Evolutionary conservation across 2,113 vertebrate species (phyloP).

Genomic region (Poeciliopsis prolifica): DNA sequence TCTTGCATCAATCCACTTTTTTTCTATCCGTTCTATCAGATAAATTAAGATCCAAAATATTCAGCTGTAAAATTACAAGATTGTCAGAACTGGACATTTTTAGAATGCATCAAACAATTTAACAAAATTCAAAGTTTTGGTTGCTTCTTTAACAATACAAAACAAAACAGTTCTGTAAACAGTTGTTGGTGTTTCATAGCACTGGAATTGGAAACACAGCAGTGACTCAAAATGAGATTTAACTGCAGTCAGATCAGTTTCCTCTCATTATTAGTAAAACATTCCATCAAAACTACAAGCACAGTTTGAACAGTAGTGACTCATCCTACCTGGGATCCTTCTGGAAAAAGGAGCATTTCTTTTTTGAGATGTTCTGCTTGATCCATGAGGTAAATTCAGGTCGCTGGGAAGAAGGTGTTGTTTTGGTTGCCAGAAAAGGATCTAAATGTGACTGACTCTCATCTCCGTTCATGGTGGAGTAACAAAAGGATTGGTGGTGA

Average conservation of each 20-base stretch:
- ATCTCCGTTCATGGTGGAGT: slow-evolving; percentile 46
- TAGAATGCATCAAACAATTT: neutral
- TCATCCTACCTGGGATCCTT: slow-evolving; percentile 73
- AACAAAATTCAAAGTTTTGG: neutral
- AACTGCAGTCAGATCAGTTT: neutral
- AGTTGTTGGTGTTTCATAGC: neutral
- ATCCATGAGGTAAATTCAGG: slow-evolving; percentile 80
- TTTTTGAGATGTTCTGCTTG: slow-evolving; percentile 86
- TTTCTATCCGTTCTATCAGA: neutral
- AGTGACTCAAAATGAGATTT: neutral
- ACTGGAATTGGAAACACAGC: neutral
- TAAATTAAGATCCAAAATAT: neutral
- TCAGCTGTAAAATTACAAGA: neutral
- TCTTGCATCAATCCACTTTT: neutral
- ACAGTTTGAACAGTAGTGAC: neutral
- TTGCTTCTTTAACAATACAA: neutral
- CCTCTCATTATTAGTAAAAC: neutral
- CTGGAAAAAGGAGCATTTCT: slow-evolving; percentile 85
- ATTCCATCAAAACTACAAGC: slow-evolving; percentile 8
- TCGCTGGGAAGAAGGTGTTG: slow-evolving; percentile 64
- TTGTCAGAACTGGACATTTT: neutral
- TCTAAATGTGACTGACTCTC: slow-evolving; percentile 5
- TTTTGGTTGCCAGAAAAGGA: slow-evolving; percentile 13
- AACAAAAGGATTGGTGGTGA: neutral
- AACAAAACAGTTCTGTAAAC: neutral